phyloP scores from a whole-genome alignment of 2,888 invertebrate genomes.

The Cosmia trapezina region DNA sequence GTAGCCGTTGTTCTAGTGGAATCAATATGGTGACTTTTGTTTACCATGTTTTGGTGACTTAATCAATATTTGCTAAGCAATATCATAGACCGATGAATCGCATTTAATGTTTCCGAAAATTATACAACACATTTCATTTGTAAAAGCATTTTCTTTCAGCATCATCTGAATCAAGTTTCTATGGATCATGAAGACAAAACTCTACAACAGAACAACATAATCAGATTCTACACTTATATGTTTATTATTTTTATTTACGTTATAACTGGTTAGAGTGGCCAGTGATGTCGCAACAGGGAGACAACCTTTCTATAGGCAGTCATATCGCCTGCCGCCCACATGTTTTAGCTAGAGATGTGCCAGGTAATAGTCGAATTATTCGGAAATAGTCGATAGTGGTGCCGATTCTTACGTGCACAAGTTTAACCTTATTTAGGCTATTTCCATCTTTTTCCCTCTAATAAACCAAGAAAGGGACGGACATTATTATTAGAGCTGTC shows the following conservation, averaged over 20 bases:
- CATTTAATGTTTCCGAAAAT: not conserved
- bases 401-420: not conserved
- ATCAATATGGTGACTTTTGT: constrained; percentile 31
- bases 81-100: not conserved
- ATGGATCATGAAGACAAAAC: constrained; percentile 34
- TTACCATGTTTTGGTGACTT: not conserved
- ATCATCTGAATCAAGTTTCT: constrained; percentile 32
- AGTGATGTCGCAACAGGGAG: constrained; percentile 81
- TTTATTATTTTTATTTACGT: constrained; percentile 67
- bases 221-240: constrained; percentile 59
- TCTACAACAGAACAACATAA: constrained; percentile 55
- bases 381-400: constrained; percentile 11
- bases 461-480: not conserved
- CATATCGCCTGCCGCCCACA: constrained; percentile 81
- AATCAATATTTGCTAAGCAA: not conserved
- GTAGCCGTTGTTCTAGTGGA: constrained; percentile 31
- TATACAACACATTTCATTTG: not conserved
- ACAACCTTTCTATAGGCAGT: constrained; percentile 76
- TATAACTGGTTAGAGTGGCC: constrained; percentile 58
- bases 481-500: not conserved
- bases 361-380: constrained; percentile 39
- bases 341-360: constrained; percentile 69
- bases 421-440: not conserved
- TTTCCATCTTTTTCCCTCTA: not conserved
- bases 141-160: not conserved